A percentile compares a stretch with the other conserved stretches of the same genome.
phyloP scores from a whole-genome alignment of 2,797 vertebrate genomes.

The Margarornis squamiger region DNA sequence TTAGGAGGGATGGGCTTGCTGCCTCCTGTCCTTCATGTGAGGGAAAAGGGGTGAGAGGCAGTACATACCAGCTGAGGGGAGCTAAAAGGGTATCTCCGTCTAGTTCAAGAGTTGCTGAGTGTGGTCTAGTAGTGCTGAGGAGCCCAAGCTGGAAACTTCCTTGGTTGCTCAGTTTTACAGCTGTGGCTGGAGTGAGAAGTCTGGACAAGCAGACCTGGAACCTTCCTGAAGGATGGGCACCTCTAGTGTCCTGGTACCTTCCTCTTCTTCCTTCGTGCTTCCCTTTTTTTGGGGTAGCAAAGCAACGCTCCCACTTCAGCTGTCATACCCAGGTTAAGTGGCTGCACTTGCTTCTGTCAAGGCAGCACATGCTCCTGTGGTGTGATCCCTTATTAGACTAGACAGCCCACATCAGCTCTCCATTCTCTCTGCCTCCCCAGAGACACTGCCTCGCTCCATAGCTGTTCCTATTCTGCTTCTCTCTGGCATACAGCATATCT shows the following conservation, averaged over 20 bases:
- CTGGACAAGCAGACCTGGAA: background rate
- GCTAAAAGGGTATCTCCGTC: background rate
- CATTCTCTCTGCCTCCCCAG: conserved; percentile 76
- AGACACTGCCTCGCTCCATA: conserved; percentile 80
- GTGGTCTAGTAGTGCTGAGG: background rate
- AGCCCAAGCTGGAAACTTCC: background rate
- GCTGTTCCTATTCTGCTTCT: conserved; percentile 84
- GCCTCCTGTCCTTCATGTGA: background rate
- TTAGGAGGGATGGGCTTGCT: background rate
- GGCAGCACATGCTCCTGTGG: conserved; percentile 66
- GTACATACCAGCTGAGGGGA: background rate
- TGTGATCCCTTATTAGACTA: conserved; percentile 84
- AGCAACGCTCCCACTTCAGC: conserved; percentile 37
- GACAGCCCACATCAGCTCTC: conserved; percentile 83
- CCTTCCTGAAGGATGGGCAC: background rate
- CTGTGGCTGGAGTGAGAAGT: background rate
- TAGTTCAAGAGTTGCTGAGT: background rate
- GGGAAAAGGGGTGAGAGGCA: background rate
- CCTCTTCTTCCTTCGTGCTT: background rate
- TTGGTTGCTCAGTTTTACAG: background rate
- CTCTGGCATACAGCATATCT: conserved; percentile 46
- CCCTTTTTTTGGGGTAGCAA: background rate
- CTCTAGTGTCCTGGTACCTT: background rate
- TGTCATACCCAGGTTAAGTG: conserved; percentile 69
- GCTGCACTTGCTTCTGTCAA: conserved; percentile 72